Percentiles rank a stretch among this genome's conserved stretches.
These are phyloP conservation scores for Holothuria leucospilota DNA, from an alignment of 53 echinoderm and acorn worm species.

Conservation along the genomic window DNA sequence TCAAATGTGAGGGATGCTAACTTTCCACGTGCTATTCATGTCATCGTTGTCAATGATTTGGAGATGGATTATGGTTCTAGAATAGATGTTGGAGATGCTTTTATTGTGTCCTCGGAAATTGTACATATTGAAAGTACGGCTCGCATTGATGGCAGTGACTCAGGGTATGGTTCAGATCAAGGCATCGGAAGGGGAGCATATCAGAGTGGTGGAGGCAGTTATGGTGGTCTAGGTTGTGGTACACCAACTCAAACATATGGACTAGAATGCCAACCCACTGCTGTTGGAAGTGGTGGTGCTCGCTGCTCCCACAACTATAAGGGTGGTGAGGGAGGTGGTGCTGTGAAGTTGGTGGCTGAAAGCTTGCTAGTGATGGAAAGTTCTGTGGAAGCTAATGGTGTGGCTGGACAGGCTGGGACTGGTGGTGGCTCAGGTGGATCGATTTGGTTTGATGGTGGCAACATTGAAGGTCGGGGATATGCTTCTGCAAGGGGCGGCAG, in stretches of 20 bases:
- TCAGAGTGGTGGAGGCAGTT: constrained; percentile 63
- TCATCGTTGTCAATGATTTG: constrained; percentile 54
- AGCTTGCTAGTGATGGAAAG: constrained; percentile 72
- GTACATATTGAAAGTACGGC: constrained; percentile 68
- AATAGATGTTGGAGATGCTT: constrained; percentile 48
- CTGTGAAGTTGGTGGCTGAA: constrained; percentile 63
- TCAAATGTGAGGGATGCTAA: constrained; percentile 52
- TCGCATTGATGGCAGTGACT: constrained; percentile 46
- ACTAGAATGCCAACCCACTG: constrained; percentile 57
- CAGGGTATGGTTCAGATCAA: constrained; percentile 56
- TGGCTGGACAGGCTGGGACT: constrained; percentile 35
- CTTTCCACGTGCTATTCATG: constrained; percentile 46
- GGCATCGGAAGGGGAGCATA: constrained; percentile 71
- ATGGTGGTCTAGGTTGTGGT: constrained; percentile 16
- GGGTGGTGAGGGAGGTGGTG: constrained; percentile 79
- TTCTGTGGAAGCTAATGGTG: constrained; percentile 56
- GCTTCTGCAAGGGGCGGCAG: constrained; percentile 66
- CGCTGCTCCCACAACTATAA: background rate
- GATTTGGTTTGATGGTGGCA: constrained; percentile 82
- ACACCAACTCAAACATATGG: constrained; percentile 58
- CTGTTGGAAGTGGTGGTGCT: constrained; percentile 86
- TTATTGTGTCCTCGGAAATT: constrained; percentile 63
- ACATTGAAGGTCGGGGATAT: constrained; percentile 84
- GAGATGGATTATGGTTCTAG: constrained; percentile 73
- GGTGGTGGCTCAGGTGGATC: constrained; percentile 93